Evolutionary conservation across 2,888 invertebrate genomes (phyloP).

Genomic region (Dynastes maya): DNA sequence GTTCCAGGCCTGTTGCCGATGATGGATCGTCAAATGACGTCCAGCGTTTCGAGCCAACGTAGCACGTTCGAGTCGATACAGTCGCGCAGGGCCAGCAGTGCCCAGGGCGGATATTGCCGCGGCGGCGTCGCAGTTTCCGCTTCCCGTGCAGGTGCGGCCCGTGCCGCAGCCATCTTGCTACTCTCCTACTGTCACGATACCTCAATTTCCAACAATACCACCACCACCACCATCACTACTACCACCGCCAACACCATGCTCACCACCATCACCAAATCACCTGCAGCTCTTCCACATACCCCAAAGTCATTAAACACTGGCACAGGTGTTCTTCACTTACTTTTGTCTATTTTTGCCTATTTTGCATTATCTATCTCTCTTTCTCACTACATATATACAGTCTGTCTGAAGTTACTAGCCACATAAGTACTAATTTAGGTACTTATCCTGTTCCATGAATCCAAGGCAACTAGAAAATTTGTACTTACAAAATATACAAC

Average conservation of each 20-base stretch:
- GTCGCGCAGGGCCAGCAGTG: slow-evolving; percentile 74
- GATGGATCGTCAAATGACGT: slow-evolving; percentile 70
- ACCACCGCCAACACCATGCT: slow-evolving; percentile 1
- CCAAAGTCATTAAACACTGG: slow-evolving; percentile 54
- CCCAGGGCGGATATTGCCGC: slow-evolving; percentile 71
- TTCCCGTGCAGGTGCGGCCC: slow-evolving; percentile 94
- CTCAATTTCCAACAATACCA: slow-evolving; percentile 47
- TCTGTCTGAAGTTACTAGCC: too few species aligned
- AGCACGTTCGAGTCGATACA: slow-evolving; percentile 70
- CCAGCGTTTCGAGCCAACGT: slow-evolving; percentile 71
- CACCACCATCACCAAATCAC: slow-evolving; percentile 9
- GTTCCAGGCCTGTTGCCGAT: slow-evolving; percentile 71
- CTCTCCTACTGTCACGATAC: slow-evolving; percentile 86
- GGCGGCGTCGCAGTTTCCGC: slow-evolving; percentile 84
- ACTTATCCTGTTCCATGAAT: too few species aligned
- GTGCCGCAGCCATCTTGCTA: slow-evolving; percentile 95
- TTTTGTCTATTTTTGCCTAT: slow-evolving; percentile 57
- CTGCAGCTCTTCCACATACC: slow-evolving; percentile 53
- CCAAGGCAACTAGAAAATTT: too few species aligned
- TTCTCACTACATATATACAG: background rate
- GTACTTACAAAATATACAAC: too few species aligned
- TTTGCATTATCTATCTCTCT: slow-evolving; percentile 4
- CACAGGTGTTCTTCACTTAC: slow-evolving; percentile 50
- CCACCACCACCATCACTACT: background rate
- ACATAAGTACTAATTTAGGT: too few species aligned